phyloP scores from a whole-genome alignment of 2,888 invertebrate species.

The Eupithecia inturbata region DNA sequence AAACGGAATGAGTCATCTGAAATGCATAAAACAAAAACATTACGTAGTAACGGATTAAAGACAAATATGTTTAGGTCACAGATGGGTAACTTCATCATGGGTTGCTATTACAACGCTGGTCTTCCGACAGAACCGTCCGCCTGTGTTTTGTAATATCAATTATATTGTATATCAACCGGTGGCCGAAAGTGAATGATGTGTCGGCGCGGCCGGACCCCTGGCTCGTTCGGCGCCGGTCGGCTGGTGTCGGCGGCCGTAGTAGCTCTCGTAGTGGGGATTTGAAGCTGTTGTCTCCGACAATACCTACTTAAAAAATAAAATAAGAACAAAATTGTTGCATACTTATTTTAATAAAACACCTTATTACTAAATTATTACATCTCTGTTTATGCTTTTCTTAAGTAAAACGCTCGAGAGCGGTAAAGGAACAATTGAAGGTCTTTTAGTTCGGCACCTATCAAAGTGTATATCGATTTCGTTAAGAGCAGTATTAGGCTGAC shows the following conservation, averaged over 20 bases:
- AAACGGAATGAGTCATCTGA: conserved; percentile 18
- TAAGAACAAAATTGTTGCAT: background rate
- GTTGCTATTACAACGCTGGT: background rate
- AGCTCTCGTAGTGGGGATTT: too few species aligned
- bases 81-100: background rate
- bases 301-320: too few species aligned
- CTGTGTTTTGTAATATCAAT: background rate
- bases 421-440: background rate
- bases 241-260: too few species aligned
- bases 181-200: too few species aligned
- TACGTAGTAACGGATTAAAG: background rate
- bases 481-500: background rate
- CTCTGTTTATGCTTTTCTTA: background rate
- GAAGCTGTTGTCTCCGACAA: too few species aligned
- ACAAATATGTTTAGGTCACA: background rate
- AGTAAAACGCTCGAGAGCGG: background rate
- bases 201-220: too few species aligned
- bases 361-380: background rate
- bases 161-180: too few species aligned
- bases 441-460: background rate
- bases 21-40: background rate
- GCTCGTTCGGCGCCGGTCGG: too few species aligned
- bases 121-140: background rate
- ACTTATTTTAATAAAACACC: background rate
- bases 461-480: background rate